Conservation (phyloP, 2,888 invertebrate species). For the Eupeodes latifasciatus region DNA sequence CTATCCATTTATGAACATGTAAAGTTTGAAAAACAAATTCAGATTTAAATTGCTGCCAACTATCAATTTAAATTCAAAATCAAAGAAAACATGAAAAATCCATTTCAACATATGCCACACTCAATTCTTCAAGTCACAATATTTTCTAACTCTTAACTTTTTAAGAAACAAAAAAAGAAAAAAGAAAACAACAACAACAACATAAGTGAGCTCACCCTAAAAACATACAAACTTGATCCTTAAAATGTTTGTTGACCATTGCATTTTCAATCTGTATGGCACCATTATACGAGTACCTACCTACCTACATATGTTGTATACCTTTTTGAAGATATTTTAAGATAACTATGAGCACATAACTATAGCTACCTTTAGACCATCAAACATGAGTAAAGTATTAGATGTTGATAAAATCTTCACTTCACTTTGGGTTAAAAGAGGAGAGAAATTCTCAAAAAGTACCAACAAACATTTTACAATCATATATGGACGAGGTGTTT, state of each 20-base stretch:
- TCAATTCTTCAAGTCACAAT: no score
- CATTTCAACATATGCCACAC: no score
- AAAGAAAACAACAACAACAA: neutral
- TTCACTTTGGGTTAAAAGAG: neutral
- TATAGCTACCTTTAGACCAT: no score
- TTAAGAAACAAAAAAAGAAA: no score
- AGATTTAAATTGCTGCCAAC: no score
- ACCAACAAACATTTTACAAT: constrained; percentile 47
- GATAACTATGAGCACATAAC: neutral
- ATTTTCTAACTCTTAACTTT: no score
- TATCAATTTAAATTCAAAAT: no score
- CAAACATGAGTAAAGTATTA: neutral
- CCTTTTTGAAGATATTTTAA: neutral
- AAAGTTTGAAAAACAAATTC: no score
- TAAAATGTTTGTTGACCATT: constrained; percentile 10
- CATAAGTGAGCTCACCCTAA: neutral
- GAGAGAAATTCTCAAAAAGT: constrained; percentile 6
- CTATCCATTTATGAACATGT: no score
- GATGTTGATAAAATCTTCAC: constrained; percentile 18
- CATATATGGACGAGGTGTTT: constrained; percentile 40
- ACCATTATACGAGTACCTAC: no score
- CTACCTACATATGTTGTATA: no score
- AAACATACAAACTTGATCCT: constrained; percentile 3
- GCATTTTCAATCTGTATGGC: neutral
- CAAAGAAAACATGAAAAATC: no score